Base-by-base conservation (phyloP, 1,140 invertebrate species). In the Pachypeltis micranthus region DNA sequence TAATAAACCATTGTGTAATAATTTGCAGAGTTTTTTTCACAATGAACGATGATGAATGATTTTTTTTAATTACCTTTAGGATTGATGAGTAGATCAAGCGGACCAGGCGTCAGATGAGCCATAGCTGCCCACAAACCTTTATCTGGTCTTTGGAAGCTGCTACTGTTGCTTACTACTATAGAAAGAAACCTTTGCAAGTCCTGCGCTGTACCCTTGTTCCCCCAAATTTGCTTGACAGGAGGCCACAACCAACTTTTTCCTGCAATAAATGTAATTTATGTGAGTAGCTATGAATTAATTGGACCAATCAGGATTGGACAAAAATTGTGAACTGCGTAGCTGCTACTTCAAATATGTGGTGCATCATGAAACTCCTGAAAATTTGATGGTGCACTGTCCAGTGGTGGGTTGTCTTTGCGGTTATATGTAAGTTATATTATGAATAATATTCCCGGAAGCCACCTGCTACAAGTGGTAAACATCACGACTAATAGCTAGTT, bases 81-180 rank as follows among this genome's bases (percentile, higher is more conserved):
- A 44, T 78, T 74, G 54, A 88, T 78, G 7, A 89, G 73, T 39
- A 89, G 76, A 62, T 88, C 86, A 31, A 85, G 72, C 0, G 84
- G 77, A 19, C 78, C 79, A 1, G 87, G 87, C 0, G 89, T 91
- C 26, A 88, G 77, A 73, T 91, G 86, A 0, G 86, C 86, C 88
- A 90, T 90, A 1, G 85, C 81, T 0, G 87, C 85, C 81, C 85
- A 87, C 25, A 86, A 70, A 0, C 81, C 55, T 79, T 81, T 55
- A 75, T 75, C 39, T 70, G 75, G 2, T n/a, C n/a, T n/a, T 73
- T 75, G 51, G 71, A 73, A 23, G 72, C 74, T 65, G 59, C 69
- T 59, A 64, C 70, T 29, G 66, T 71, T 66, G 71, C 73, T 34
- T 65, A 83, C 76, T 1, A 76, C 70, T 14, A 72, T 69, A 60